These are phyloP conservation scores for Heliothis subflexa DNA, from an alignment of 1,140 invertebrate genomes.

Conservation along the genomic window DNA sequence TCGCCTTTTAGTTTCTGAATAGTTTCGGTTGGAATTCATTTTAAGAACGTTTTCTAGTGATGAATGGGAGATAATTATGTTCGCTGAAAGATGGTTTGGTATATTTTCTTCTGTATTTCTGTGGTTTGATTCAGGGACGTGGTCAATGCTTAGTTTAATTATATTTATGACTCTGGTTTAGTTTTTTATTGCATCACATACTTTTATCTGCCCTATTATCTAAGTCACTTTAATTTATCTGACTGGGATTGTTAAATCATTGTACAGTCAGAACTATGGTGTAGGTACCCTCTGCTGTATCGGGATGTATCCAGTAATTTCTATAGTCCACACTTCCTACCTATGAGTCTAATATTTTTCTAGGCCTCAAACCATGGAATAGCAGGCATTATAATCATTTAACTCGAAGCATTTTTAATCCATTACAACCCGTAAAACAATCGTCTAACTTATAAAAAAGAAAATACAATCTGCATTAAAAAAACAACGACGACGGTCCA, in stretches of 20 bases:
- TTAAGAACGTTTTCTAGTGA: conserved; percentile 31
- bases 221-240: too few species aligned
- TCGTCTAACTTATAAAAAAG: neutral
- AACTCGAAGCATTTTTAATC: neutral
- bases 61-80: conserved; percentile 42
- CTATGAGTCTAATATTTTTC: too few species aligned
- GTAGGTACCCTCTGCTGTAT: too few species aligned
- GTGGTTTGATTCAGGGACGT: neutral
- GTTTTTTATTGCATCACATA: too few species aligned
- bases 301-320: too few species aligned
- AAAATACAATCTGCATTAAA: neutral
- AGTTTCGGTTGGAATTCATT: conserved; percentile 43
- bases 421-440: neutral
- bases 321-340: too few species aligned
- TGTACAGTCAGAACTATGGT: too few species aligned
- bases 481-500: neutral
- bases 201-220: too few species aligned
- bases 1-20: conserved; percentile 46
- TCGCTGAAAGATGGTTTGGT: conserved; percentile 17
- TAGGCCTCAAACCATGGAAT: too few species aligned
- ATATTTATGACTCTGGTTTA: too few species aligned
- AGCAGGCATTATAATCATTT: neutral
- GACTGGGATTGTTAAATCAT: too few species aligned
- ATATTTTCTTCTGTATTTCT: neutral
- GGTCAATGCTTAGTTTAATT: neutral